A percentile compares a stretch with the other conserved stretches of the same genome.
These are phyloP conservation scores for Aphaenogaster rudis DNA, from an alignment of 1,140 invertebrate species.

Conservation along the genomic window DNA sequence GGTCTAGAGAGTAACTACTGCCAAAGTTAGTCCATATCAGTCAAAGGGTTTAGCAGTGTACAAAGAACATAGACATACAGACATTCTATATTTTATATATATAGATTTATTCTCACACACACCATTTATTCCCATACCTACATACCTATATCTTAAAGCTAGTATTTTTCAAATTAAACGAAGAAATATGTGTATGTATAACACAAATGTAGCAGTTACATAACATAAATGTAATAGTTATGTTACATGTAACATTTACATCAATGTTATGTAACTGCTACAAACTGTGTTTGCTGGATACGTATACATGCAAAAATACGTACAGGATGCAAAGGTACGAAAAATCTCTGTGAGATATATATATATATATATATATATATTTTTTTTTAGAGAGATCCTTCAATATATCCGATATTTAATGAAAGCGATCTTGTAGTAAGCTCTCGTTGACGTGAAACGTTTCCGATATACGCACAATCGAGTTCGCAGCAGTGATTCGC, in stretches of 20 bases:
- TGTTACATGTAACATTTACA: no score
- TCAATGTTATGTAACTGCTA: no score
- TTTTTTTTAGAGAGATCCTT: neutral
- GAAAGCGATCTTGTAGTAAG: conserved; percentile 21
- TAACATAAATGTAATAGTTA: no score
- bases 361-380: neutral
- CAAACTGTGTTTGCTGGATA: no score
- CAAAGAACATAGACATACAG: no score
- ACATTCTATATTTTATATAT: no score
- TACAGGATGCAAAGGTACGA: neutral
- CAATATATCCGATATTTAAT: neutral
- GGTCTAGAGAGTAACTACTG: no score
- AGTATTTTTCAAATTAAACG: neutral
- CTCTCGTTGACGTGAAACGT: conserved; percentile 14
- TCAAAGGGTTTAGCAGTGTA: no score
- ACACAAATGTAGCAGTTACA: no score
- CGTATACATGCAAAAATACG: neutral
- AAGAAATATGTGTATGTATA: neutral
- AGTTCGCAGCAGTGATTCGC: conserved; percentile 25
- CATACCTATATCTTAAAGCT: neutral
- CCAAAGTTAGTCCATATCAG: no score
- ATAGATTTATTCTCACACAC: no score
- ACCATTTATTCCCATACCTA: no score
- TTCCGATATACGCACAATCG: conserved; percentile 28
- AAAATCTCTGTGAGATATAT: neutral